Evolutionary conservation across 2,113 vertebrate species (phyloP).

Genomic region (Corythornis cristatus): DNA sequence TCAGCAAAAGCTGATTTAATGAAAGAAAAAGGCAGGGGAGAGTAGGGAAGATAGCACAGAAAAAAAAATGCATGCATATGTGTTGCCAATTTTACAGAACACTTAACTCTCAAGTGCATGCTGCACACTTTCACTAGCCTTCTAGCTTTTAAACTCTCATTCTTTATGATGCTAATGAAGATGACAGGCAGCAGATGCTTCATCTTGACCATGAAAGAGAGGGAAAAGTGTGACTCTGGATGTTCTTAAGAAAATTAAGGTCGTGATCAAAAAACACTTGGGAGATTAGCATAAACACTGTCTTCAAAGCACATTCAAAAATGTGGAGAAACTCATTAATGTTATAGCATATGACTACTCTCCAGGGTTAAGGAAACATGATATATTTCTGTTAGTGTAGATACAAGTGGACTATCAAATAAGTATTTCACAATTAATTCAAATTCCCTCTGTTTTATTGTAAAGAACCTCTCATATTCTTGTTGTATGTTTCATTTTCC

Average conservation of each 20-base stretch:
- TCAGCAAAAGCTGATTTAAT: neutral
- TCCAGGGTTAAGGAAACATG: neutral
- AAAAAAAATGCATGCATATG: neutral
- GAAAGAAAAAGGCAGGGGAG: neutral
- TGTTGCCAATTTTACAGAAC: neutral
- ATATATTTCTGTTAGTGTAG: neutral
- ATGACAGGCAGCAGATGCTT: neutral
- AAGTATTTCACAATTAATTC: slow-evolving; percentile 11
- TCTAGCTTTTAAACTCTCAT: slow-evolving; percentile 13
- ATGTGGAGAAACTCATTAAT: neutral
- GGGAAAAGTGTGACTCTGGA: neutral
- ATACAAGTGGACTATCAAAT: neutral
- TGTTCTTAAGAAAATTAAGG: slow-evolving; percentile 5
- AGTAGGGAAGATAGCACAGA: neutral
- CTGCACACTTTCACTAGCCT: neutral
- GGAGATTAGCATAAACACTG: neutral
- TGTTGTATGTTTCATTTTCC: neutral
- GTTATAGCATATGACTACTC: neutral
- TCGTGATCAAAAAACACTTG: neutral
- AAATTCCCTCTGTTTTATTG: neutral
- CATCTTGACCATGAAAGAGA: slow-evolving; percentile 28
- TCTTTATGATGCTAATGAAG: slow-evolving; percentile 28
- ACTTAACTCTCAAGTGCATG: neutral
- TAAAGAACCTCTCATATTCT: neutral
- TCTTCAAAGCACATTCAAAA: neutral